Evolutionary conservation across 2,888 invertebrate genomes (phyloP), one percentile per base, ranked within the genome.

Genomic region (Plebejus melissa): DNA sequence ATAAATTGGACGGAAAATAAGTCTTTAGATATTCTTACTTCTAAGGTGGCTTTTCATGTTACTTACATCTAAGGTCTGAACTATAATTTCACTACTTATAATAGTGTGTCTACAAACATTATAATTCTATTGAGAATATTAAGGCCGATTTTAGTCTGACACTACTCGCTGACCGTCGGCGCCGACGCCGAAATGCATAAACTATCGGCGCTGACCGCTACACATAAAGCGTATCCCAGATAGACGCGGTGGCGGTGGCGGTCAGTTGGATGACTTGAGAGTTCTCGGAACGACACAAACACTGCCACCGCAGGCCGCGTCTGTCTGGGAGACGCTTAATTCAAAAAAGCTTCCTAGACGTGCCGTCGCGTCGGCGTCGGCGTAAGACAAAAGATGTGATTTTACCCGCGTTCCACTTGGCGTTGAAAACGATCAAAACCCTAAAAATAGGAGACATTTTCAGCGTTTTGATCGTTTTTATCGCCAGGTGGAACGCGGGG

Each of bases 21-120:
- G 65, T 65, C 13, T 36, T 65, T 16, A 65, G 60, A 28, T 13
- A 16, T 36, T 28, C 32, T 65, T 32, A 16, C 16, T 32, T 65
- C 65, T 65, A 65, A 36, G 65, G 65, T 65, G 65, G 65, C 13
- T 65, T 65, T 32, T 32, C 5, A 65, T 32, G 16, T 65, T 28
- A 60, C 65, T 65, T 65, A 65, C 32, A 65, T 65, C 65, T 65
- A 65, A 13, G 54, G 54, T 16, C 54, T 16, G 54, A 16, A 65
- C 22, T 28, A 32, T 65, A 65, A 13, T 32, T 32, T 65, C 13
- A 65, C 13, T 65, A 32, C 4, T 13, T 65, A 65, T 13, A 54
- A 54, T 4, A 65, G 32, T 36, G 65, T 5, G 16, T 13, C 13
- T 58, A 22, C 22, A 58, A 58, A 7, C 58, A n/a, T 22, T 58